Evolutionary conservation across 2,888 invertebrate species (phyloP), one percentile per base, ranked within the genome.

Genomic region (Rotaria sp.): DNA sequence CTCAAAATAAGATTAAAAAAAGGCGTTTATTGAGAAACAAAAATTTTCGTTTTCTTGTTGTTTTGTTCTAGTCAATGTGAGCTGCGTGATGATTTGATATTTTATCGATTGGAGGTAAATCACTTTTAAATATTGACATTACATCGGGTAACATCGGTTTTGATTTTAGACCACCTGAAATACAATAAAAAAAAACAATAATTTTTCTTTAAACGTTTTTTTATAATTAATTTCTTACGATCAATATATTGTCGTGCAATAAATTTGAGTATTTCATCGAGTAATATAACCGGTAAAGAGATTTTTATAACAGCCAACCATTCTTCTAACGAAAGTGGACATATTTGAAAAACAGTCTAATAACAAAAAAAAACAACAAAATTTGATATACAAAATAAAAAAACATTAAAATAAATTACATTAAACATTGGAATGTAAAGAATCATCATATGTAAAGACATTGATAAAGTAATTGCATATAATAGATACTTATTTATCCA

Each of bases 291-390:
- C 89, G 99, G 99, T 92, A 99, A 93, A 90, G 99, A 99, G 93
- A 99, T 97, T 94, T 99, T 99, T 95, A 99, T 94, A 91, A 99
- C 99, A 88, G 96, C 97, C 89, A 97, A 87, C 99, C 99, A 99
- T 93, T 99, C 98, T 89, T 95, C 95, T 86, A 93, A 87, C 89
- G 94, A 94, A 92, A 99, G 94, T 88, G 98, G 98, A 91, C 96
- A 96, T 92, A 99, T 97, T 94, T 99, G 98, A 96, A 99, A 98
- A 93, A 98, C 97, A 91, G 94, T 94, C 97, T 98, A 93, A 24
- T 52, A 86, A 45, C 26, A 35, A 74, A 8, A 84, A 48, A 45
- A 30, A 50, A 35, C 30, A 48, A 45, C 11, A 41, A 52, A 48
- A 52, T 30, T 11, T 85, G 85, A 30, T 84, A 24, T n/a, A 48